A percentile compares a stretch with the other conserved stretches of the same genome.
Conservation (phyloP, 2,797 vertebrate genomes). For the Myotis pilosus region DNA sequence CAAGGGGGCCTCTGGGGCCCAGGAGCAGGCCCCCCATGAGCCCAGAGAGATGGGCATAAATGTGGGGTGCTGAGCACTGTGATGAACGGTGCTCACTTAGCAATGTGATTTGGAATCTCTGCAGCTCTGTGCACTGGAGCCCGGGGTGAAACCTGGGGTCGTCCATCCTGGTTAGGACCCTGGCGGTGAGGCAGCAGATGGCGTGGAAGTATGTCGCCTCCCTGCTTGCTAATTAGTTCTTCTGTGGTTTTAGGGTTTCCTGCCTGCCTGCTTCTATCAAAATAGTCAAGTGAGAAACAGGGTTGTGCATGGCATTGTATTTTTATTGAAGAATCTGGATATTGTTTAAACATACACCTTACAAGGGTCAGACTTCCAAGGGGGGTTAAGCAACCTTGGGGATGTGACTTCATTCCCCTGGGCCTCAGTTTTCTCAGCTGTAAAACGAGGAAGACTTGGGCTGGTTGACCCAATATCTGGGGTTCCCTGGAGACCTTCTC, state of each 20-base stretch:
- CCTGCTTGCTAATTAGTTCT: neutral
- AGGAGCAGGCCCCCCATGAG: neutral
- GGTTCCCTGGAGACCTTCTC: neutral
- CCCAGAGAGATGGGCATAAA: neutral
- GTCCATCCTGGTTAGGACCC: neutral
- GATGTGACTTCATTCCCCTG: neutral
- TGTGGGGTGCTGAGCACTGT: neutral
- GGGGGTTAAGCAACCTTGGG: neutral
- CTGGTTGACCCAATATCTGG: too few relatives aligned
- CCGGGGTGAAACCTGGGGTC: neutral
- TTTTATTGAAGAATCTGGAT: slow-evolving; percentile 37
- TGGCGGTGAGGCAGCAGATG: neutral
- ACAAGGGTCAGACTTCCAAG: neutral
- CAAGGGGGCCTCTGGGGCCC: neutral
- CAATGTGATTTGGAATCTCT: neutral
- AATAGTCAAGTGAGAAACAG: slow-evolving; percentile 10
- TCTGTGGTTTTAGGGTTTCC: slow-evolving; percentile 14
- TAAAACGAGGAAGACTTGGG: neutral
- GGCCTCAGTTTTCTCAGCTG: neutral
- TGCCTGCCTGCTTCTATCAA: neutral
- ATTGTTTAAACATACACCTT: neutral
- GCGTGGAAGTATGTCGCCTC: neutral
- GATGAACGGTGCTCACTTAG: neutral
- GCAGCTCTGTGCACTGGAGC: neutral
- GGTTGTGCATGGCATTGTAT: neutral